Evolutionary conservation across 2,113 vertebrate genomes (phyloP), one percentile per base, ranked within the genome.

Genomic region (Danio rerio): DNA sequence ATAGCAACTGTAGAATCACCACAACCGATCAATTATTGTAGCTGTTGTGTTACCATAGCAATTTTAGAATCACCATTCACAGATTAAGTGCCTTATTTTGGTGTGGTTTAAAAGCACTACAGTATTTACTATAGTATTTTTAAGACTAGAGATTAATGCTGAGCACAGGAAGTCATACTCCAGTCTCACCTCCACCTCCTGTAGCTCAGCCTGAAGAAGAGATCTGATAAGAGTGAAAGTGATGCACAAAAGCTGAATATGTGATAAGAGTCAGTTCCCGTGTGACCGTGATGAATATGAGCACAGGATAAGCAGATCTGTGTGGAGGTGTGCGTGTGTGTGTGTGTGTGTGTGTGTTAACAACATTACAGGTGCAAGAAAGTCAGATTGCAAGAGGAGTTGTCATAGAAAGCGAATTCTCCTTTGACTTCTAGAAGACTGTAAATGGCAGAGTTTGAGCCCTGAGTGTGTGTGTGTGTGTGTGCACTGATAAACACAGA

Each of bases 281-380:
- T 76, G 73, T 49, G 56, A 76, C 56, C 21, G 42, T 61, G 74
- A 49, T 11, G 11, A 62, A 77, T n/a, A n/a, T 49, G 74, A 61
- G 21, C 8, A 6, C 10, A 21, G 53, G 73, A 61, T 76, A 76
- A 76, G 12, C 6, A 47, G 74, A 77, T 74, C 18, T 76, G 0
- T 78, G 43, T 31, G 31, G 31, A 31, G 31, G 31, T 31, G 31
- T 31, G 31, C 21, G 18, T 40, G 12, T 63, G n/a, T 78, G 75
- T 11, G 3, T 10, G 31, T 31, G 31, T 49, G 18, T 40, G 12
- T 63, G n/a, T 78, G 75, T 11, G 3, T 10, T 11, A 15, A 61
- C 7, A 15, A 49, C 9, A 21, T 11, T 20, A 49, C 20, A 20
- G 47, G 16, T 55, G 49, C 13, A 16, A 70, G 40, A 9, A 16